Conservation (phyloP, 2,888 invertebrate species). For the Lysandra coridon region DNA sequence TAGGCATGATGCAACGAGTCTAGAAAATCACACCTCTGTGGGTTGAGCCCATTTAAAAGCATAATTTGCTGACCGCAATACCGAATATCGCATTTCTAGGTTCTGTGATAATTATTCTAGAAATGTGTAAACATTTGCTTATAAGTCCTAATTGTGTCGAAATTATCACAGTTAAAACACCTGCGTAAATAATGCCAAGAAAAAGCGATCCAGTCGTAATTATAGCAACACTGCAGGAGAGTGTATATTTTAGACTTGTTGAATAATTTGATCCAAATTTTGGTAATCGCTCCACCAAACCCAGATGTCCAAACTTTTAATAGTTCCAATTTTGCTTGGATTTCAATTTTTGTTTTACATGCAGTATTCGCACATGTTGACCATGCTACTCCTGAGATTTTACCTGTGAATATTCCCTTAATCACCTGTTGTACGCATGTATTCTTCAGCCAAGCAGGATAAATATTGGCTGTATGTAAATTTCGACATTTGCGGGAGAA, state of each 20-base stretch:
- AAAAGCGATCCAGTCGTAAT: neutral
- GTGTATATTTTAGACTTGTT: neutral
- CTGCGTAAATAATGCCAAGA: neutral
- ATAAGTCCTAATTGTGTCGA: neutral
- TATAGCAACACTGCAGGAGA: neutral
- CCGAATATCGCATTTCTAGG: neutral
- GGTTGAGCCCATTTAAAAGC: constrained; percentile 6
- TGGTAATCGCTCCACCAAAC: neutral
- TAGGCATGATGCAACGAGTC: neutral
- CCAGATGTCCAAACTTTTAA: neutral
- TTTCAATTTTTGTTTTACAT: neutral
- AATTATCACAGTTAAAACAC: neutral
- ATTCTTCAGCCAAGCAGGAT: constrained; percentile 9
- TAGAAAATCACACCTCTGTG: constrained; percentile 14
- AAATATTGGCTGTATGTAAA: constrained; percentile 56
- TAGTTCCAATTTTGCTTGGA: neutral
- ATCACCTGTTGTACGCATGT: neutral
- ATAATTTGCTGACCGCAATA: constrained; percentile 17
- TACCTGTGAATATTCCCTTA: neutral
- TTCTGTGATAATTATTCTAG: constrained; percentile 12
- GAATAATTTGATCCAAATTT: neutral
- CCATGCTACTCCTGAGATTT: neutral
- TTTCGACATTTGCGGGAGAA: constrained; percentile 58
- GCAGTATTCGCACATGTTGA: neutral
- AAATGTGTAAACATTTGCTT: neutral